Evolutionary conservation across 2,888 invertebrate species (phyloP), one percentile per base, ranked within the genome.

Genomic region (Hybos culiciformis): DNA sequence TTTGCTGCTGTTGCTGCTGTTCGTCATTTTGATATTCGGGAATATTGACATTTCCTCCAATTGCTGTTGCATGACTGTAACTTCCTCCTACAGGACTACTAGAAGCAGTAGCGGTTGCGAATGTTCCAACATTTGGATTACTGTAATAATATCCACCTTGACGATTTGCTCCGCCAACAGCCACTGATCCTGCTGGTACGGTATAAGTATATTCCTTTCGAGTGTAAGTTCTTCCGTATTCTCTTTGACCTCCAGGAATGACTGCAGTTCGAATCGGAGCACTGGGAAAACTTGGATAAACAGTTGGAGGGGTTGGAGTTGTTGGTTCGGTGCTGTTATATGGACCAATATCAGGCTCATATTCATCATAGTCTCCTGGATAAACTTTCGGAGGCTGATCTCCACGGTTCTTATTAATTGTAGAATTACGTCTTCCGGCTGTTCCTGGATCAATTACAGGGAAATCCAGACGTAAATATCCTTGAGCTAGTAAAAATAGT

Each of bases 321-420:
- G 43, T 38, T 14, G 46, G 46, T 9, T 34, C 47, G 14, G 41
- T 31, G 26, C 41, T 41, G 5, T 47, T 45, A 19, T 54, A 53
- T 12, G 54, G 57, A 26, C 55, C 59, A 7, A 63, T 47, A 1
- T 59, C 60, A 0, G 64, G 62, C 37, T 66, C 66, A 14, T 58
- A 55, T 1, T 54, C 54, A 5, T 60, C 59, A n/a, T 55, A 50
- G 4, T 54, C 52, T 29, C 66, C 64, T 12, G 60, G 59, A 33
- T 56, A 61, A 1, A 52, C 47, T 46, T 64, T 56, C 1, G 67
- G 66, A 2, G 66, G 66, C 39, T 66, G 67, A 51, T 66, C 66
- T 1, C 66, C 66, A 12, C 66, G 61, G 50, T 63, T 61, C 42
- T 56, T 58, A 6, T 61, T 62, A 40, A 62, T 56, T 1, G 50